Evolutionary conservation across 2,888 invertebrate genomes (phyloP), one percentile per base, ranked within the genome.

Genomic region (Chloroclysta siterata): DNA sequence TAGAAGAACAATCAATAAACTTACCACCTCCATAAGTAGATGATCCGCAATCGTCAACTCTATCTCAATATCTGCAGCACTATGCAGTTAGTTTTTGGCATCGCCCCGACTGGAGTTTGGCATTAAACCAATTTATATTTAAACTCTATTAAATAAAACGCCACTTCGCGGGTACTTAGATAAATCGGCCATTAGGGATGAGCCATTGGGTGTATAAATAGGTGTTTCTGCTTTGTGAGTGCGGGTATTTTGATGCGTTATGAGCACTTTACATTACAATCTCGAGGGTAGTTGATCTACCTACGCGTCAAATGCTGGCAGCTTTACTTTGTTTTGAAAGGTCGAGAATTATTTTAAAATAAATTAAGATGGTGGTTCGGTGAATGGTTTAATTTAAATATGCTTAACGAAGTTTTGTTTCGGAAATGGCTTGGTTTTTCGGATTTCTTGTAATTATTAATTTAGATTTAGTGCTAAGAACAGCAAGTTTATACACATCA

Each of bases 71-170:
- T 84, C 83, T 82, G 84, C 82, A 80, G 72, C 72, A 48, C 51
- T 46, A 15, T 60, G 65, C 70, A 60, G 56, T 55, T 65, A 78
- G 78, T 76, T 83, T 82, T 85, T 86, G 86, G 87, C 86, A 84
- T 77, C 72, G 78, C 74, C 72, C 65, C 72, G 56, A 53, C 70
- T 60, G 67, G 68, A 63, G 73, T 64, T 81, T 84, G 83, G 84
- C 84, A 83, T 69, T 53, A 63, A 57, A 79, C 82, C 82, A 82
- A 82, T 80, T 80, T 82, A 81, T 82, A 82, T 82, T 81, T 82
- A 80, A 82, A 81, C 78, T 64, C 77, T 81, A 82, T 82, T 82
- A 78, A 82, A 82, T 82, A 82, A 82, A 81, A 80, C 74, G 76
- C 73, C 79, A 77, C 80, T 81, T 79, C 73, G 73, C 77, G 72